Percentiles rank a stretch among this genome's conserved stretches.
Conservation (phyloP, 1,140 invertebrate species). For the Zelostemma sp. region DNA sequence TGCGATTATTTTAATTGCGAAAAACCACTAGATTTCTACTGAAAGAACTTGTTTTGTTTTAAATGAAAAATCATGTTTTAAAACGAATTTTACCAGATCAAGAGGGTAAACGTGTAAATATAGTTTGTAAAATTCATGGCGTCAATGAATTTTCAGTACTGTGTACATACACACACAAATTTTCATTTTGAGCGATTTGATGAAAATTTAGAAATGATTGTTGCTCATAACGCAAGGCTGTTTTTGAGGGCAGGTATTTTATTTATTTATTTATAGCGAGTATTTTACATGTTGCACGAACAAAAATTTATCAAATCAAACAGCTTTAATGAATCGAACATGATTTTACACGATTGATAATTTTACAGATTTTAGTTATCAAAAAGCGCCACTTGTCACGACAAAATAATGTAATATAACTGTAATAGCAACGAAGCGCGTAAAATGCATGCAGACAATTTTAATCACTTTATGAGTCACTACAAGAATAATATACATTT, state of each 20-base stretch:
- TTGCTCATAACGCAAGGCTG: slow-evolving; percentile 13
- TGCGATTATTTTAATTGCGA: too few species aligned
- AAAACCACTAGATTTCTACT: too few species aligned
- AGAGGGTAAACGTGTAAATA: slow-evolving; percentile 30
- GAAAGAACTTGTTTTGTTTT: too few species aligned
- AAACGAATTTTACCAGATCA: background rate
- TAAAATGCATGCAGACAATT: slow-evolving; percentile 2
- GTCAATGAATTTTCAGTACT: slow-evolving; percentile 34
- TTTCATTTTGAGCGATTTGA: slow-evolving; percentile 45
- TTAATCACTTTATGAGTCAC: background rate
- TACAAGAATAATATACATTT: slow-evolving; percentile 29
- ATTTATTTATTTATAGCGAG: too few species aligned
- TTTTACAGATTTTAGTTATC: slow-evolving; percentile 29
- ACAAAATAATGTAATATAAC: slow-evolving; percentile 4
- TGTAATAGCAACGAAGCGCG: slow-evolving; percentile 6
- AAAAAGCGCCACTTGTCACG: too few species aligned
- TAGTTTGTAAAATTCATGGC: slow-evolving; percentile 41
- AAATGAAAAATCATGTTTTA: background rate
- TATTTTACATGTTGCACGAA: too few species aligned
- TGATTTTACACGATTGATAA: too few species aligned
- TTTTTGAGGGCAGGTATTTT: slow-evolving; percentile 12
- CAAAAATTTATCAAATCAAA: too few species aligned
- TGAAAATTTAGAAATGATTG: slow-evolving; percentile 23
- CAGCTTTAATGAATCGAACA: too few species aligned
- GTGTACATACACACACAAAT: slow-evolving; percentile 31